Percentiles rank a stretch among this genome's conserved stretches.
Conservation (phyloP, 2,797 vertebrate species). For the Acanthiza pusilla region DNA sequence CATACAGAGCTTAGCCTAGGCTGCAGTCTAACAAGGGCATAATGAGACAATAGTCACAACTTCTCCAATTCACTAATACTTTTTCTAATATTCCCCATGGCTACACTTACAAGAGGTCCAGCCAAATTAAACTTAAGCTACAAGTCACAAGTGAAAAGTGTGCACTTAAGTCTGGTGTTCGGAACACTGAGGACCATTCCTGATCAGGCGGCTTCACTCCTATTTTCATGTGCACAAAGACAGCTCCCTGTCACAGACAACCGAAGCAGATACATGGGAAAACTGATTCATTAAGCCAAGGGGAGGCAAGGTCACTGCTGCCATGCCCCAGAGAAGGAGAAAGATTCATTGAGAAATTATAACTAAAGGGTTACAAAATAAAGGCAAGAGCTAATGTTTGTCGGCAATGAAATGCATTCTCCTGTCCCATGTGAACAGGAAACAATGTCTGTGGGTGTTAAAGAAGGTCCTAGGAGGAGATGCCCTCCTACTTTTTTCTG, state of each 20-base stretch:
- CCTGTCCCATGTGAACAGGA: slow-evolving; percentile 53
- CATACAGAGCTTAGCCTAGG: neutral
- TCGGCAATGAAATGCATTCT: slow-evolving; percentile 69
- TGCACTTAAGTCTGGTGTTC: neutral
- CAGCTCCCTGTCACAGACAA: neutral
- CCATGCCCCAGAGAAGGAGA: slow-evolving; percentile 57
- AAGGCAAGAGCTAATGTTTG: slow-evolving; percentile 74
- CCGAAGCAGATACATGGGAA: neutral
- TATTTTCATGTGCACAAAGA: neutral
- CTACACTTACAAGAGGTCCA: slow-evolving; percentile 16
- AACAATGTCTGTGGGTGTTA: slow-evolving; percentile 55
- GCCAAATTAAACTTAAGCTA: slow-evolving; percentile 22
- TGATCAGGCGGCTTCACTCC: slow-evolving; percentile 14
- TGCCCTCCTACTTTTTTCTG: slow-evolving; percentile 37
- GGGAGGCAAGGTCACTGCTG: slow-evolving; percentile 58
- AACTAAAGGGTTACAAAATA: slow-evolving; percentile 74
- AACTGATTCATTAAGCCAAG: slow-evolving; percentile 16
- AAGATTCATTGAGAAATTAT: slow-evolving; percentile 60
- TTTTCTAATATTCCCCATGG: neutral
- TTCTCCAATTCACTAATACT: slow-evolving; percentile 16
- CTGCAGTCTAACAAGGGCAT: neutral
- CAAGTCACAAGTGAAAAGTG: slow-evolving; percentile 14
- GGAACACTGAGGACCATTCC: neutral
- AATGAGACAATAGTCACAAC: slow-evolving; percentile 24
- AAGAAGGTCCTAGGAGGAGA: slow-evolving; percentile 59